These are phyloP conservation scores for Napeogenes sylphis DNA, from an alignment of 2,888 invertebrate species.

Conservation along the genomic window DNA sequence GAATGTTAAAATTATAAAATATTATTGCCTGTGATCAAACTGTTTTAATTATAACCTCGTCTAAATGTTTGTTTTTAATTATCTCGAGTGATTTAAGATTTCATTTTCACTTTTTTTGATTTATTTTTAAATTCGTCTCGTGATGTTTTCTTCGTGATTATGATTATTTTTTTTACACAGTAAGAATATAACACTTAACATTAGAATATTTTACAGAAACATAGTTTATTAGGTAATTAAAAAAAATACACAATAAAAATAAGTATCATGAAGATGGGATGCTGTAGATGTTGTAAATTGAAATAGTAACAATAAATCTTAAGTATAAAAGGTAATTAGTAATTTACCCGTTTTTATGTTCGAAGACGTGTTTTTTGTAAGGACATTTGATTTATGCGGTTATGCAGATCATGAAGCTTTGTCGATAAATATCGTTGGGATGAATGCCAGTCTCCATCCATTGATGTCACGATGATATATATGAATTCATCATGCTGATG, in stretches of 20 bases:
- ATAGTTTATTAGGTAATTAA: no score
- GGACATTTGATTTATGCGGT: slow-evolving; percentile 43
- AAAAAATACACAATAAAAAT: no score
- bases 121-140: no score
- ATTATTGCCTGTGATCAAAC: slow-evolving; percentile 28
- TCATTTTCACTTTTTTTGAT: slow-evolving; percentile 24
- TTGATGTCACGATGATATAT: slow-evolving; percentile 49
- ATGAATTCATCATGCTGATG: slow-evolving; percentile 44
- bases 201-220: no score
- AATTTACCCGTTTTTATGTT: slow-evolving; percentile 41
- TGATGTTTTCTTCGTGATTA: no score
- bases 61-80: slow-evolving; percentile 34
- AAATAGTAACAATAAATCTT: no score
- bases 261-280: slow-evolving; percentile 25
- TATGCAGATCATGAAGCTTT: slow-evolving; percentile 45
- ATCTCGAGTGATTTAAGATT: slow-evolving; percentile 30
- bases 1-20: slow-evolving; percentile 29
- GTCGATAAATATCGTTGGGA: slow-evolving; percentile 40
- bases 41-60: slow-evolving; percentile 24
- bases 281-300: slow-evolving; percentile 32
- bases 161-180: no score
- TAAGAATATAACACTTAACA: no score
- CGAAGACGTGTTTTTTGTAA: slow-evolving; percentile 38
- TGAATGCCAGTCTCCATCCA: slow-evolving; percentile 25
- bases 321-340: slow-evolving; percentile 49